Base-by-base conservation (phyloP, 1,140 invertebrate species). In the Rhagoletis pomonella region DNA sequence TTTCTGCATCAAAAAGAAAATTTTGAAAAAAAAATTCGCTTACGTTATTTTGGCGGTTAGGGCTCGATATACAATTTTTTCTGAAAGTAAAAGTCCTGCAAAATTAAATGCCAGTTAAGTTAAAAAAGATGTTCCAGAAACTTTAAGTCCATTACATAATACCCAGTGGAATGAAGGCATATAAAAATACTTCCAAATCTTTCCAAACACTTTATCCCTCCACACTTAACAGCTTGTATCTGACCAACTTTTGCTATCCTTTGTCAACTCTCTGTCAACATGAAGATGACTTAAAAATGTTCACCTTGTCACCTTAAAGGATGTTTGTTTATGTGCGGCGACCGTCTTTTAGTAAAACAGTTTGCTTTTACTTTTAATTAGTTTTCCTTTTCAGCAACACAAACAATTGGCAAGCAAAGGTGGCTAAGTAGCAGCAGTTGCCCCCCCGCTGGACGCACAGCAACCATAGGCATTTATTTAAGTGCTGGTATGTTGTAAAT, bases 341-440 rank as follows among this genome's bases (percentile, higher is more conserved):
- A 17, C 12, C 44, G 42, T 4, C 62, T 44, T 60, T 85, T 29
- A 62, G 84, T 42, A 14, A 50, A 19, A 60, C 50, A 85, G 29
- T 85, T 85, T 42, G 14, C 50, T 62, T 85, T 85, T 60, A 85
- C 84, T 85, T 85, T 85, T 85, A 85, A 85, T 85, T 85, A 62
- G 84, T 59, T 85, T 85, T 59, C 58, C 84, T 85, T 85, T 62
- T 60, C 55, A 85, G 29, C 58, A 62, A 42, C 50, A 39, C 84
- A 85, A 85, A 42, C 14, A 62, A 60, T 29, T 29, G 42, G 50
- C n/a, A 85, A 62, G 4, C 67, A 5, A 6, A 60, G 4, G 58
- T 44, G 14, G 59, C 84, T 17, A 44, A 85, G 84, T 4, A 85
- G 4, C n/a, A 85, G n/a, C 81, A 85, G 81, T n/a, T 17, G 67